phyloP scores from a whole-genome alignment of 1,140 invertebrate species.

The Pseudomyrmex dendroicus region DNA sequence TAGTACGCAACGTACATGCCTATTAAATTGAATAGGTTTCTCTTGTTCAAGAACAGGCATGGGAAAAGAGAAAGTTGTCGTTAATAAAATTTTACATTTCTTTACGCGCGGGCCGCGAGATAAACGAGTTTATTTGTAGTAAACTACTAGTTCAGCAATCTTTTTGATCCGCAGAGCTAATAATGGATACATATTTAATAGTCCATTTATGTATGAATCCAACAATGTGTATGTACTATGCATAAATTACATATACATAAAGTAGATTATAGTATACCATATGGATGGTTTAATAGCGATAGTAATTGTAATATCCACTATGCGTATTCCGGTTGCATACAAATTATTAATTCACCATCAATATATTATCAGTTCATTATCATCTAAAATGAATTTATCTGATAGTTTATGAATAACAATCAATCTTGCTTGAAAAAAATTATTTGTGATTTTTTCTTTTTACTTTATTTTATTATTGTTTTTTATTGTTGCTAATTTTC shows the following conservation, averaged over 20 bases:
- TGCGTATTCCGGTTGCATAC: too few relatives aligned
- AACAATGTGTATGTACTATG: background rate
- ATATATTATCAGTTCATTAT: background rate
- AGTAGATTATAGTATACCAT: background rate
- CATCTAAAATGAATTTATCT: background rate
- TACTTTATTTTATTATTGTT: too few relatives aligned
- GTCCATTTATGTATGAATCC: constrained; percentile 11
- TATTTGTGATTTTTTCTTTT: too few relatives aligned
- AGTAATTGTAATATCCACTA: background rate
- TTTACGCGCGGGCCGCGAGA: too few relatives aligned
- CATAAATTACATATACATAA: constrained; percentile 14
- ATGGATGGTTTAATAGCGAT: background rate
- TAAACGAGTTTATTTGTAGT: constrained; percentile 10
- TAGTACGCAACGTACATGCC: too few relatives aligned
- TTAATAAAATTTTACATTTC: too few relatives aligned
- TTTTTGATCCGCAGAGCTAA: background rate
- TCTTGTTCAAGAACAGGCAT: too few relatives aligned
- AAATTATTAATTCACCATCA: background rate
- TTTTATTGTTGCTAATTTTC: too few relatives aligned
- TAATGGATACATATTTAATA: background rate
- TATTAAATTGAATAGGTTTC: too few relatives aligned
- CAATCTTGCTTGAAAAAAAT: too few relatives aligned
- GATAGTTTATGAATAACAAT: background rate
- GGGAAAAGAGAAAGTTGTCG: too few relatives aligned
- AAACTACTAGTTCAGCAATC: background rate